A percentile compares a stretch with the other conserved stretches of the same genome.
Evolutionary conservation across 2,888 invertebrate species (phyloP).

Genomic region (Coecobrya sp.): DNA sequence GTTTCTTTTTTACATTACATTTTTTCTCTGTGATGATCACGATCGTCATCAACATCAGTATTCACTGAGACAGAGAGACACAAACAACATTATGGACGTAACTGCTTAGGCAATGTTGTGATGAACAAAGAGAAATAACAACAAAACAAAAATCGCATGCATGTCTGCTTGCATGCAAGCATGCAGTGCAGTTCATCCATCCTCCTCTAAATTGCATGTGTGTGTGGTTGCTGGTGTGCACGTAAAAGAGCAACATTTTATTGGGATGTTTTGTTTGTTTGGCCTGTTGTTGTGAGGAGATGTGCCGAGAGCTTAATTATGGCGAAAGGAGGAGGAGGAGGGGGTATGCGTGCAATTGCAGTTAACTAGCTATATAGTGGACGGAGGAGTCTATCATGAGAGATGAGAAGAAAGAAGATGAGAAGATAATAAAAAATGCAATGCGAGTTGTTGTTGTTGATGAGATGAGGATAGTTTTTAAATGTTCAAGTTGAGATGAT

Average conservation of each 20-base stretch:
- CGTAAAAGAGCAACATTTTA: constrained; percentile 12
- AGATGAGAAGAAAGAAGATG: not conserved
- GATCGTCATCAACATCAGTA: not conserved
- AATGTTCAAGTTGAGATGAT: not conserved
- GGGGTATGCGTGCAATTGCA: not conserved
- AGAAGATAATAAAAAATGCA: not conserved
- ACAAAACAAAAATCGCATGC: constrained; percentile 6
- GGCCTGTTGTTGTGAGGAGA: not conserved
- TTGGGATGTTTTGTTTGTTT: constrained; percentile 13
- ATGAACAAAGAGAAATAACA: not conserved
- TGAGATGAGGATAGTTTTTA: not conserved
- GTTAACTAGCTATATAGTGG: not conserved
- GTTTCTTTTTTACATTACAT: not conserved
- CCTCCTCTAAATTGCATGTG: not conserved
- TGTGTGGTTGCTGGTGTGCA: not conserved
- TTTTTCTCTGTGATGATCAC: not conserved
- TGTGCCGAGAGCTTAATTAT: not conserved
- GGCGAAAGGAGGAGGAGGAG: not conserved
- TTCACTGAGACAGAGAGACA: not conserved
- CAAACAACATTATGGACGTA: not conserved
- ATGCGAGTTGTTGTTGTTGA: not conserved
- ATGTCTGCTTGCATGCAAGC: not conserved
- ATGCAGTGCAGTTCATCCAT: constrained; percentile 17
- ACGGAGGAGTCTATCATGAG: constrained; percentile 46
- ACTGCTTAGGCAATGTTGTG: no score